phyloP scores from a whole-genome alignment of 2,888 invertebrate species.

The Limenitis camilla region DNA sequence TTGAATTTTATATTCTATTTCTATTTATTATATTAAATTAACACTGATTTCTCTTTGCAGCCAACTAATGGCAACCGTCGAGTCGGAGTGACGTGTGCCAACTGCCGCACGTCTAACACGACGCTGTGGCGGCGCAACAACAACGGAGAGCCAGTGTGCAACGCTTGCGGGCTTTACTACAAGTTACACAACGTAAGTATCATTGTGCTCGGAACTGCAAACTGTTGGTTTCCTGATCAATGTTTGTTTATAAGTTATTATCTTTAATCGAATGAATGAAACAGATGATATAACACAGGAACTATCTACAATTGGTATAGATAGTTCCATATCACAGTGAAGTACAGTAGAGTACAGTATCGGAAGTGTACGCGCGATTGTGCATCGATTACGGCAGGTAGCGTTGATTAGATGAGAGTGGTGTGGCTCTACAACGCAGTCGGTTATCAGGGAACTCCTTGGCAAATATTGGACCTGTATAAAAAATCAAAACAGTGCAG shows the following conservation, averaged over 20 bases:
- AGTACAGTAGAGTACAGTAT: background rate
- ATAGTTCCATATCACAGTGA: constrained; percentile 19
- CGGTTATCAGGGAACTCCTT: constrained; percentile 72
- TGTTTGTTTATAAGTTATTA: constrained; percentile 2
- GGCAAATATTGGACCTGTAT: constrained; percentile 69
- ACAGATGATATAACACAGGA: constrained; percentile 17
- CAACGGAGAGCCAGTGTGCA: constrained; percentile 97
- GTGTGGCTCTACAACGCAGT: constrained; percentile 40
- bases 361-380: constrained; percentile 17
- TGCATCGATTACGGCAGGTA: constrained; percentile 39
- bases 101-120: constrained; percentile 93
- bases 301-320: constrained; percentile 12
- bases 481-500: constrained; percentile 70
- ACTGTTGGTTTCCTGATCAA: background rate
- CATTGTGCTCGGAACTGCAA: background rate
- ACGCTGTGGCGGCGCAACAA: constrained; percentile 97
- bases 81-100: constrained; percentile 91
- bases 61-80: constrained; percentile 77
- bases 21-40: background rate
- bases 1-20: background rate
- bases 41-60: constrained; percentile 29
- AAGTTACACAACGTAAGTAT: constrained; percentile 85
- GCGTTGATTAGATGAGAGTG: constrained; percentile 31
- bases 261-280: constrained; percentile 15
- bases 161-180: constrained; percentile 97